A percentile compares a stretch with the other conserved stretches of the same genome.
These are phyloP conservation scores for Pollenia griseotomentosa DNA, from an alignment of 2,888 invertebrate species.

Conservation along the genomic window DNA sequence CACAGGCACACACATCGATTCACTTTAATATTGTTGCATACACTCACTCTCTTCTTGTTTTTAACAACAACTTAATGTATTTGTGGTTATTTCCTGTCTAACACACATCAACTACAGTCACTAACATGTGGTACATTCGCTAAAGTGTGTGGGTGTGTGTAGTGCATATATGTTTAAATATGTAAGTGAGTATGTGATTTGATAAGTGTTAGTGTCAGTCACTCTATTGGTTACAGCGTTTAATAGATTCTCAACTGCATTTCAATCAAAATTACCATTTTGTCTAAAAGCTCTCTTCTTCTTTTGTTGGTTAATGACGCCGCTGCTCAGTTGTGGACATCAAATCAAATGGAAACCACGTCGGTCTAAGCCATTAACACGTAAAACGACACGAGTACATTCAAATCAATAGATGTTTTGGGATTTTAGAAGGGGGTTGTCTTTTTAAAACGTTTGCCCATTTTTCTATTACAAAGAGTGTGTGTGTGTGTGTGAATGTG, in stretches of 20 bases:
- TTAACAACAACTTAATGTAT: not conserved
- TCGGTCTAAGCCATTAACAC: conserved; percentile 6
- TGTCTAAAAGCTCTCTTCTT: conserved; percentile 14
- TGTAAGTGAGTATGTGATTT: not conserved
- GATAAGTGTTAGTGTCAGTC: not conserved
- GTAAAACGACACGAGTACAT: conserved; percentile 30
- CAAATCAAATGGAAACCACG: conserved; percentile 57
- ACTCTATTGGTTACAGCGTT: not conserved
- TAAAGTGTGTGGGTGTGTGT: not conserved
- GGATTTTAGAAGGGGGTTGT: not conserved
- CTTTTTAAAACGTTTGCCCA: not conserved
- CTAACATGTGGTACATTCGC: not conserved
- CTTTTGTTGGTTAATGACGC: not conserved
- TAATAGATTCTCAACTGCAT: conserved; percentile 8
- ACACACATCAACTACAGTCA: not conserved
- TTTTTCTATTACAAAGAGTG: not conserved
- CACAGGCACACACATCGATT: not conserved
- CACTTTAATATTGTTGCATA: no score
- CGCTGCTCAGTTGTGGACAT: conserved; percentile 31
- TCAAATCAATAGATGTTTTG: conserved; percentile 14
- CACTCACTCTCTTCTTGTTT: no score
- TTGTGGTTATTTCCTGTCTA: conserved; percentile 35
- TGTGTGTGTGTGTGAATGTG: not conserved
- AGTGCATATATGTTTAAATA: no score
- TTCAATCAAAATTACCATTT: conserved; percentile 52